Conservation (phyloP, 2,113 vertebrate species). For the Balaeniceps rex region DNA sequence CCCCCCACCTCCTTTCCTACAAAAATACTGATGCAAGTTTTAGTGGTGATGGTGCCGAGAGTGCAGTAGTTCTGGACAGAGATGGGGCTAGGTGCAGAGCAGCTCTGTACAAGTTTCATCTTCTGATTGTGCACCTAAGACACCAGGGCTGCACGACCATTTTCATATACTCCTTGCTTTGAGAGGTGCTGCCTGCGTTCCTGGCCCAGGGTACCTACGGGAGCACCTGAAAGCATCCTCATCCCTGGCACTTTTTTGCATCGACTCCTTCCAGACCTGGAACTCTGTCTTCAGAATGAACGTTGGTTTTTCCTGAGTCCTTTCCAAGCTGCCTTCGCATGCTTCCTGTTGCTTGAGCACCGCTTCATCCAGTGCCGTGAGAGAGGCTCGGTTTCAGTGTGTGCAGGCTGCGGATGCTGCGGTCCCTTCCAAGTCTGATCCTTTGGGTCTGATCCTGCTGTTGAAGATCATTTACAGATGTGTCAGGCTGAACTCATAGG, state of each 20-base stretch:
- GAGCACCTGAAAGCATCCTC: not conserved
- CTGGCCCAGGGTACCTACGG: not conserved
- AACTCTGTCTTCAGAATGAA: not conserved
- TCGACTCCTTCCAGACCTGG: not conserved
- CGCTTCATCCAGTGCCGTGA: slow-evolving; percentile 23
- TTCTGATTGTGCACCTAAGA: not conserved
- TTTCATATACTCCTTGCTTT: not conserved
- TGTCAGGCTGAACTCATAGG: slow-evolving; percentile 53
- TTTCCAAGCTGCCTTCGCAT: slow-evolving; percentile 44
- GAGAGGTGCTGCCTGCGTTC: not conserved
- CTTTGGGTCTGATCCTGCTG: slow-evolving; percentile 41
- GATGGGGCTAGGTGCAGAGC: not conserved
- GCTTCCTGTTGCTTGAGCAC: slow-evolving; percentile 8
- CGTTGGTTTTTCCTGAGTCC: slow-evolving; percentile 15
- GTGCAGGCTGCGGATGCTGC: slow-evolving; percentile 23
- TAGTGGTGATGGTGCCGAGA: not conserved
- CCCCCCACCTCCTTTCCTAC: not conserved
- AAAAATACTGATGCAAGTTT: not conserved
- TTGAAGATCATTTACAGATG: slow-evolving; percentile 66
- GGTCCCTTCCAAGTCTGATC: slow-evolving; percentile 56
- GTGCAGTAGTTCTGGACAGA: not conserved
- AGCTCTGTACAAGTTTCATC: not conserved
- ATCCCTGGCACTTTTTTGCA: not conserved
- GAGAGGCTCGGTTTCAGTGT: slow-evolving; percentile 31
- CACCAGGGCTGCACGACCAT: not conserved